Percentiles rank a stretch among this genome's conserved stretches.
phyloP scores from a whole-genome alignment of 2,797 vertebrate species.

The Manis pentadactyla region DNA sequence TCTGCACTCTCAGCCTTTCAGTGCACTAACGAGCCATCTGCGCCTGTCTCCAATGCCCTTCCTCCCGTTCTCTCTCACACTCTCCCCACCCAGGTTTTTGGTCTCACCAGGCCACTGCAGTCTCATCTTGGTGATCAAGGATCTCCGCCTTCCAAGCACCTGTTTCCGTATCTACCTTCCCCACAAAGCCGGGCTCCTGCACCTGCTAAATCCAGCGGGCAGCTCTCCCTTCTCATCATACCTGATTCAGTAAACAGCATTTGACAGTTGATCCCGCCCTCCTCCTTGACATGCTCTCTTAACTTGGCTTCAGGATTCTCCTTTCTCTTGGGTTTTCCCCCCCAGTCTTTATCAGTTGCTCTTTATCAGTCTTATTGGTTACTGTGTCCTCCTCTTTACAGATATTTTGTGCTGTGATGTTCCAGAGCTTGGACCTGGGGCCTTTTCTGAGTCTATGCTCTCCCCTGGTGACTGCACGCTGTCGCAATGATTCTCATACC shows the following conservation, averaged over 20 bases:
- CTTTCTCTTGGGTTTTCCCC: not conserved
- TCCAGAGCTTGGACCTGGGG: not conserved
- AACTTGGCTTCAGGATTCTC: not conserved
- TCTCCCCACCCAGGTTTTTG: not conserved
- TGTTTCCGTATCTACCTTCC: not conserved
- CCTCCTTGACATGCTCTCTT: not conserved
- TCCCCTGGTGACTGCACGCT: not conserved
- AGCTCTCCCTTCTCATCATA: not conserved
- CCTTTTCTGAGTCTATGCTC: not conserved
- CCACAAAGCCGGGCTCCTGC: not conserved
- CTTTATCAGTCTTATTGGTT: not conserved
- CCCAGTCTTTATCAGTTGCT: not conserved
- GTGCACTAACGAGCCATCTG: not conserved
- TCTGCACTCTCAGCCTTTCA: not conserved
- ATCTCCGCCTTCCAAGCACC: not conserved
- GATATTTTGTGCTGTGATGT: not conserved
- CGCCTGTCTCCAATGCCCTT: not conserved
- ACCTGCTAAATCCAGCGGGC: not conserved
- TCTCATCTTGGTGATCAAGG: not conserved
- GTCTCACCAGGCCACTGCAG: not conserved
- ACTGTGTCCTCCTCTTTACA: not conserved
- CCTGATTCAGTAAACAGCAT: not conserved
- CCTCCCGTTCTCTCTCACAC: not conserved
- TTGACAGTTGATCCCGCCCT: not conserved
- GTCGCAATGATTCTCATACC: not conserved